Conservation (phyloP, 2,888 invertebrate genomes). For the Plemyria rubiginata region DNA sequence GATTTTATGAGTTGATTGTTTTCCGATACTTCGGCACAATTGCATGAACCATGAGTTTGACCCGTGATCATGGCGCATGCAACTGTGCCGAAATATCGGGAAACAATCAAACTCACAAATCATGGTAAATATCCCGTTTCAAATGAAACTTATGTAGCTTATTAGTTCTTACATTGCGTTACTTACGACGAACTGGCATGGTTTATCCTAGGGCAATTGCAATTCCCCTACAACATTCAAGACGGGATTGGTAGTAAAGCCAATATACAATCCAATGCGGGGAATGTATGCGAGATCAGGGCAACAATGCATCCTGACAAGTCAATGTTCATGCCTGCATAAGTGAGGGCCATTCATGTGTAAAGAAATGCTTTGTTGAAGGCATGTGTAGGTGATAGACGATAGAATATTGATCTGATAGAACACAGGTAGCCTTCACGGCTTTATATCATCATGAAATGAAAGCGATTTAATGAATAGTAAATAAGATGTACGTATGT, state of each 20-base stretch:
- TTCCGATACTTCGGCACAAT: too few species aligned
- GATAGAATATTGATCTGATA: background rate
- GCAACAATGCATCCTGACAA: constrained; percentile 52
- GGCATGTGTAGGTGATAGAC: background rate
- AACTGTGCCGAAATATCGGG: too few species aligned
- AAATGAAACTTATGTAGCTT: too few species aligned
- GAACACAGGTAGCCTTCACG: background rate
- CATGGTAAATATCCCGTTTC: too few species aligned
- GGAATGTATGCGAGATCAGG: constrained; percentile 45
- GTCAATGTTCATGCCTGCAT: constrained; percentile 39
- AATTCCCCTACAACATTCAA: constrained; percentile 21
- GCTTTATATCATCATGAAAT: background rate
- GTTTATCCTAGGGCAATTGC: constrained; percentile 10
- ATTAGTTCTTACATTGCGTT: background rate
- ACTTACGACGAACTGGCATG: background rate
- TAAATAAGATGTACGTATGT: background rate
- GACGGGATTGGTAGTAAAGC: constrained; percentile 30
- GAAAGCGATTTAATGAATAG: background rate
- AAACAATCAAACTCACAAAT: too few species aligned
- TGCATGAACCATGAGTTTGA: too few species aligned
- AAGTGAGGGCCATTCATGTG: constrained; percentile 27
- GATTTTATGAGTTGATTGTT: too few species aligned
- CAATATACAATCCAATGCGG: constrained; percentile 43
- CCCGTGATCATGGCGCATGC: too few species aligned
- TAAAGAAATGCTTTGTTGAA: constrained; percentile 32